Percentiles rank a stretch among this genome's conserved stretches.
Conservation (phyloP, 2,797 vertebrate genomes). For the Sphenopsis melanotis region DNA sequence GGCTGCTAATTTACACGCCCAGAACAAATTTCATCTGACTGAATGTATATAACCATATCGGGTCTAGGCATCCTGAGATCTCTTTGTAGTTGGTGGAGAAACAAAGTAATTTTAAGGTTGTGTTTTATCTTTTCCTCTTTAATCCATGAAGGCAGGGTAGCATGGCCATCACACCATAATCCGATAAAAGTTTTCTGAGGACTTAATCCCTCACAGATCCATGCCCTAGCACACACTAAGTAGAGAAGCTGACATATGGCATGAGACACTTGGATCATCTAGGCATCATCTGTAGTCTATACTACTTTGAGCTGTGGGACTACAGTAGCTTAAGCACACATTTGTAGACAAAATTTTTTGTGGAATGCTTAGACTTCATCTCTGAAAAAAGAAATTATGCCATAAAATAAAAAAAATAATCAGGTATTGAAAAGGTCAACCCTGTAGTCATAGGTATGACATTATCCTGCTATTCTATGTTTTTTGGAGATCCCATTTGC, state of each 20-base stretch:
- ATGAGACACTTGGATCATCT: not conserved
- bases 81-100: not conserved
- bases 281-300: not conserved
- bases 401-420: not conserved
- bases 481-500: not conserved
- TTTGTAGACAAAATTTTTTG: not conserved
- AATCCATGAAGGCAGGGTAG: not conserved
- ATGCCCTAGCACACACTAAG: not conserved
- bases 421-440: not conserved
- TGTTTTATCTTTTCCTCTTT: not conserved
- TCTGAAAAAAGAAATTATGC: not conserved
- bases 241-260: conserved; percentile 10
- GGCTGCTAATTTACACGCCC: not conserved
- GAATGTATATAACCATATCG: not conserved
- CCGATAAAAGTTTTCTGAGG: not conserved
- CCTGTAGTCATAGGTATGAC: not conserved
- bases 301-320: not conserved
- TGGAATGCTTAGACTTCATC: not conserved
- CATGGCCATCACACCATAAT: not conserved
- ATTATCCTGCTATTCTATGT: not conserved
- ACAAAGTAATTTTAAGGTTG: not conserved
- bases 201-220: conserved; percentile 15
- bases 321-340: not conserved
- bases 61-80: not conserved
- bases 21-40: not conserved